Base-by-base conservation (phyloP, 2,113 vertebrate species). In the Microcebus griseorufus region DNA sequence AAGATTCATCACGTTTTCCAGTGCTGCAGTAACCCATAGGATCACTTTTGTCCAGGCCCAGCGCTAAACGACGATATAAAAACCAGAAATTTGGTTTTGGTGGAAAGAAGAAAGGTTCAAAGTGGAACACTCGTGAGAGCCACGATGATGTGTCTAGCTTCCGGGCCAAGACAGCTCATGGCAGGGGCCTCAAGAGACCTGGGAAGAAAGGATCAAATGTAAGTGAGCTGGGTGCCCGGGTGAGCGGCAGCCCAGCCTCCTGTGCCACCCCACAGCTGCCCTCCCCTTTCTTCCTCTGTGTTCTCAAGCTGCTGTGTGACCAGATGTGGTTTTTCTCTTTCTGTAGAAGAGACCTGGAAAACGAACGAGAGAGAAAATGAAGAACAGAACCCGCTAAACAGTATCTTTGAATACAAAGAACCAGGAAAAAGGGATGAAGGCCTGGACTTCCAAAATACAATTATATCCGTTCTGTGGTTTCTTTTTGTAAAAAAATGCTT, bases 81-180 rank as follows among this genome's bases (percentile, higher is more conserved):
- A 99, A 99, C 95, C 99, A 99, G 97, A 99, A 98, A 97, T 99
- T 99, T 98, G 99, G 99, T 86, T 99, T 99, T 95, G 99, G 99
- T 23, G 99, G 99, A 14, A 99, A 99, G 98, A 99, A 99, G 97
- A 99, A 99, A 45, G 99, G 99, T 13, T 99, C 98, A 51, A 99
- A 99, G 96, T 99, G 99, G 99, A 99, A 99, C 97, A 99, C 99
- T 29, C 99, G 99, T 81, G 99, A 99, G 58, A 99, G 99, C 97
- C 97, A 98, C 82, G 98, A 99, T 27, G 99, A 99, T 0, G 98
- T 99, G 3, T 99, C 99, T 5, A 91, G 99, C 88, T 99, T 99
- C 98, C 98, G 98, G 1, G 98, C 99, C 95, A 99, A 98, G 95
- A 98, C 98, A 32, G 99, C 99, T 64, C 99, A 99, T 48, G 99